Base-by-base conservation (phyloP, 2,888 invertebrate genomes). In the Biston betularia region DNA sequence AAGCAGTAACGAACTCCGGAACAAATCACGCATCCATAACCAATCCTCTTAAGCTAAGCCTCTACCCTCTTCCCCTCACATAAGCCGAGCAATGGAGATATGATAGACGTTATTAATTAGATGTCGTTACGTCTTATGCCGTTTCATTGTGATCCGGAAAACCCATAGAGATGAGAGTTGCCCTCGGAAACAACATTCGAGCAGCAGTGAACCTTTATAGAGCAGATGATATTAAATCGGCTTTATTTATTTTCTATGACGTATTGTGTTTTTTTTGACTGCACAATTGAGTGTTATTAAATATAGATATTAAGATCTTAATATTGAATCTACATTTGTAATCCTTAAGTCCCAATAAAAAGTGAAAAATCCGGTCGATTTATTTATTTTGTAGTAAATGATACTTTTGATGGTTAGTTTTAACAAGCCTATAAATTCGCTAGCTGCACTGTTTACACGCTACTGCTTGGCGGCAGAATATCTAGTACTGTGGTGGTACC, bases 101-200 rank as follows among this genome's bases (percentile, higher is more conserved):
- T 93, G 89, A 92, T 91, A 90, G 89, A 90, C 87, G 89, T 91
- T 92, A 93, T 93, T 93, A 93, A 93, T 93, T 92, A 92, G 89
- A 89, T 89, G 88, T 90, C 92, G 85, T 92, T 92, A 89, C 88
- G 83, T 92, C 90, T 91, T 91, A 86, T 89, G 89, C 88, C 87
- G 75, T 91, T 89, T 90, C 92, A 90, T 90, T 92, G 90, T 79
- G 81, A 82, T 82, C 78, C 80, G 82, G 85, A 88, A 88, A 89
- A 87, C 84, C 82, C 84, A 81, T 82, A 79, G 84, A 82, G 82
- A 82, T 79, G 80, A 79, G 57, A 56, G 80, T 83, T 81, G 77
- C 87, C 85, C 71, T 78, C 77, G 80, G 49, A 58, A 49, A 58
- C 55, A 56, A 56, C 49, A n/a, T 48, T 38, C 58, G 40, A 11